Percentiles rank a stretch among this genome's conserved stretches.
Evolutionary conservation across 1,140 invertebrate species (phyloP).

Genomic region (Drosophila truncata): DNA sequence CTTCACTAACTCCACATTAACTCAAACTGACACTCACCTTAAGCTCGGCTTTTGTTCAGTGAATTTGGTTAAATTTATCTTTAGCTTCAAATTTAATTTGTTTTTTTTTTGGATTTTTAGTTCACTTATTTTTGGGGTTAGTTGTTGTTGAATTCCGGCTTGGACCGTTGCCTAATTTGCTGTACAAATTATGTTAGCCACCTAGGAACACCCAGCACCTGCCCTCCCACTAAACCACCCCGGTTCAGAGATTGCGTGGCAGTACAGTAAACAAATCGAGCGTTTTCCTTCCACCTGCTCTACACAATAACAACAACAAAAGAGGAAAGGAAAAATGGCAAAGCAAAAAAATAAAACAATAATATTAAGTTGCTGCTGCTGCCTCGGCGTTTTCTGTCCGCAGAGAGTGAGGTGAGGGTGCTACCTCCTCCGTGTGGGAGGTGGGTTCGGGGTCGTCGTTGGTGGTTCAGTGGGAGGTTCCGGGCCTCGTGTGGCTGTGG

Average conservation of each 20-base stretch:
- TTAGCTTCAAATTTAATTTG: slow-evolving; percentile 4
- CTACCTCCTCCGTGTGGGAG: slow-evolving; percentile 1
- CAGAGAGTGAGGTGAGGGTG: not conserved
- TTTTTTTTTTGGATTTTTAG: not conserved
- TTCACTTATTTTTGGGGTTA: slow-evolving; percentile 4
- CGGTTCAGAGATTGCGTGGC: slow-evolving; percentile 46
- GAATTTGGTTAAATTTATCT: not conserved
- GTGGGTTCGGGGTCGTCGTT: slow-evolving; percentile 10
- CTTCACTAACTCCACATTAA: slow-evolving; percentile 17
- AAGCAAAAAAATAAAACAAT: slow-evolving; percentile 53
- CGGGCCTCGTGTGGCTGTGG: slow-evolving; percentile 5
- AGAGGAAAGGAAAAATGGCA: slow-evolving; percentile 1
- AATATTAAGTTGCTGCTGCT: slow-evolving; percentile 40
- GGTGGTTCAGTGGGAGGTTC: slow-evolving; percentile 7
- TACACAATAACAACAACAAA: slow-evolving; percentile 17
- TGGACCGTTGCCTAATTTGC: slow-evolving; percentile 42
- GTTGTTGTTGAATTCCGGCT: slow-evolving; percentile 25
- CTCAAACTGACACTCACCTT: slow-evolving; percentile 40
- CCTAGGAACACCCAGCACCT: slow-evolving; percentile 8
- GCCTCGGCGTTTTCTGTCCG: slow-evolving; percentile 20
- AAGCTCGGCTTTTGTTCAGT: slow-evolving; percentile 8
- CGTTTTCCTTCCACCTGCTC: slow-evolving; percentile 45
- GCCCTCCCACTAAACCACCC: slow-evolving; percentile 8
- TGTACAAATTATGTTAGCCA: slow-evolving; percentile 47
- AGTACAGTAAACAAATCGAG: slow-evolving; percentile 65